Evolutionary conservation across 2,113 vertebrate species (phyloP).

Genomic region (Mustelus asterias): DNA sequence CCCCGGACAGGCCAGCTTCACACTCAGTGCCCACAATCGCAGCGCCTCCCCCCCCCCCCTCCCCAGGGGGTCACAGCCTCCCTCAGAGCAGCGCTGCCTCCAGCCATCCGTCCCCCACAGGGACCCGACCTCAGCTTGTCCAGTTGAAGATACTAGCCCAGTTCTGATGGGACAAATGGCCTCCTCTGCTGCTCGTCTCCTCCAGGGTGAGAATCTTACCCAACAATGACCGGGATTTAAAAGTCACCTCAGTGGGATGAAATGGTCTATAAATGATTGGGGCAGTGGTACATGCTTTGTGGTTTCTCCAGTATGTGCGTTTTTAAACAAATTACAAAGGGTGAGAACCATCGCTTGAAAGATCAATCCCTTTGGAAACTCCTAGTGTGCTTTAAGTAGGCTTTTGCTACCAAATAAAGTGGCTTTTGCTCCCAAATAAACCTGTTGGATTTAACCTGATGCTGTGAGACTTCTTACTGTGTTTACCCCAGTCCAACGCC

Average conservation of each 20-base stretch:
- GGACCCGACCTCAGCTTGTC: no score
- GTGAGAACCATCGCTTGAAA: neutral
- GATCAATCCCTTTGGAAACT: neutral
- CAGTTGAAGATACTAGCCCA: neutral
- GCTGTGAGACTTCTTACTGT: no score
- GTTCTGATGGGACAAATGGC: neutral
- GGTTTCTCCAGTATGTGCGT: neutral
- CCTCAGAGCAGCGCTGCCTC: conserved; percentile 39
- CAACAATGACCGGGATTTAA: no score
- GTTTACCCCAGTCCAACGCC: no score
- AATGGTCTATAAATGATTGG: neutral
- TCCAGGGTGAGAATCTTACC: no score
- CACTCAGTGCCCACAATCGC: conserved; percentile 34
- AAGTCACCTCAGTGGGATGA: no score
- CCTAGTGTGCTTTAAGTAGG: neutral
- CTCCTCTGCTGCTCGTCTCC: no score
- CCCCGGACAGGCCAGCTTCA: neutral
- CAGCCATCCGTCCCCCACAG: neutral
- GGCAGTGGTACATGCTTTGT: neutral
- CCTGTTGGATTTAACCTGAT: no score
- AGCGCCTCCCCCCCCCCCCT: neutral
- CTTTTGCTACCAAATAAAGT: no score
- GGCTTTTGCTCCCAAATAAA: no score
- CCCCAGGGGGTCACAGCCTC: no score
- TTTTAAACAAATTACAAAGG: neutral